Evolutionary conservation across 2,797 vertebrate species (phyloP), one percentile per base, ranked within the genome.

Genomic region (Pagetopsis macropterus): DNA sequence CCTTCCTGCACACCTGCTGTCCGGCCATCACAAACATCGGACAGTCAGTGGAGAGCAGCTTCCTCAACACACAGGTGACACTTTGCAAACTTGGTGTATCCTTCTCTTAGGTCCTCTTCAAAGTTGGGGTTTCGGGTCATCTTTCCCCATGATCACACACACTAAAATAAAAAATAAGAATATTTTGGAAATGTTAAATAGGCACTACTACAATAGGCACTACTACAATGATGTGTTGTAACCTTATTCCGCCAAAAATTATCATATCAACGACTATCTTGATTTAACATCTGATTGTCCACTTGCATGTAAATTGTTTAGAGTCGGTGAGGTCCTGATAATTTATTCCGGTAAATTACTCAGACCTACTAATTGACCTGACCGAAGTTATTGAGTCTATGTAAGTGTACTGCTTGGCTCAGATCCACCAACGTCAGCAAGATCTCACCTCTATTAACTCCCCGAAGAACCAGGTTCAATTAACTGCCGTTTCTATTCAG

Each of bases 1-100:
- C 97, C 78, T 98, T 99, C 90, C 95, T 99, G 82, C 96, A 98
- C 79, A 97, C 96, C 51, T 94, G 96, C 86, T 98, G 97, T 79
- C 96, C 97, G 3, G 76, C 83, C 17, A 12, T 91, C 78, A 12
- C 79, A 14, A 75, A 80, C 19, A 16, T 73, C 0, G 46, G 82
- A 45, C 76, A 79, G 16, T 48, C 83, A 1, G 16, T 75, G 61
- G 91, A 91, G 65, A 86, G 79, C 60, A 74, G 72, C 43, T 85
- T 87, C 77, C 78, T 87, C 44, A 69, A 70, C 63, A 69, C 80
- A 31, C 91, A 92, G 92, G 93, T 94, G 70, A 72, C 16, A 9
- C 13, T 14, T 44, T 9, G 27, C 9, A 60, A 33, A 9, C 14
- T 5, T 44, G 9, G 10, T 8, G 10, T 48, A 0, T 16, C 21